Evolutionary conservation across 2,797 vertebrate genomes (phyloP), one percentile per base, ranked within the genome.

Genomic region (Arctocebus calabarensis): DNA sequence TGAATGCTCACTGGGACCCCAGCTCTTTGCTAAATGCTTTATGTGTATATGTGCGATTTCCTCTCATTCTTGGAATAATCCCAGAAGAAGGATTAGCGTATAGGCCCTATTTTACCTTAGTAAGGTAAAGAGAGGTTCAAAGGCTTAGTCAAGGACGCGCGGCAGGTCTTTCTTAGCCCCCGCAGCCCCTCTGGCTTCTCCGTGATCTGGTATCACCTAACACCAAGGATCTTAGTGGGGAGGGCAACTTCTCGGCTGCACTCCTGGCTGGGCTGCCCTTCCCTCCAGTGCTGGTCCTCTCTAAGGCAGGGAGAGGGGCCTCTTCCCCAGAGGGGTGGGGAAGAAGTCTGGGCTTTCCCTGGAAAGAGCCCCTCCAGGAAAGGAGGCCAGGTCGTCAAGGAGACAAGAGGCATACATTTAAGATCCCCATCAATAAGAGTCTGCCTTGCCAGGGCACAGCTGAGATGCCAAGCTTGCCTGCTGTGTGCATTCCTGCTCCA

Each of bases 331-430:
- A 71, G 14, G 14, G 16, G 0, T 32, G 57, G 55, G 74, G 84
- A 90, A 93, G 94, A 91, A 81, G 22, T 34, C 84, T 27, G 11
- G 4, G 27, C 23, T 78, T 91, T 97, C 95, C 88, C 73, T 19
- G 27, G 85, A 79, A 74, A 91, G 77, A 81, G 90, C 88, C 14
- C 23, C 27, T 22, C 37, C 94, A 95, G 70, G 68, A 61, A 96
- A 45, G 68, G 89, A 90, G 95, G 37, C 29, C 84, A 84, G 68
- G 84, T 96, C 86, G 93, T 77, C 89, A 96, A 97, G 96, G 95
- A 98, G 74, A 96, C 23, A 94, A 97, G 87, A 59, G 48, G 27
- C 82, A 83, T 57, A 45, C 82, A 59, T 92, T 88, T 17, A 70
- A 83, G 91, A 3, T 7, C 57, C 78, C 6, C 29, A 1, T 17